Percentiles rank a stretch among this genome's conserved stretches.
Evolutionary conservation across 2,113 vertebrate genomes (phyloP).

Genomic region (Grus americana): DNA sequence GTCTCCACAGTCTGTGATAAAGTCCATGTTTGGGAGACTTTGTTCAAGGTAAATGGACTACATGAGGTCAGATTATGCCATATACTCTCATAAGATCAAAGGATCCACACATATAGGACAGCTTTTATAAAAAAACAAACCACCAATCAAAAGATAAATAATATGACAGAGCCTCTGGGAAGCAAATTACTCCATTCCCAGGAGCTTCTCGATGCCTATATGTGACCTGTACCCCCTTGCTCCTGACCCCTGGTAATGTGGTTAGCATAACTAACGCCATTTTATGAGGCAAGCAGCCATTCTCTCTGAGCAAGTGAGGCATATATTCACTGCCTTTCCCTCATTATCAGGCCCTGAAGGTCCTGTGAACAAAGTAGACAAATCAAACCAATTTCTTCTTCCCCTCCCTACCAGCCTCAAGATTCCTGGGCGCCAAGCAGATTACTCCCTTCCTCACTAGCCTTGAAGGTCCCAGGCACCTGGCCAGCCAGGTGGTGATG

Average conservation of each 20-base stretch:
- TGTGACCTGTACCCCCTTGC: neutral
- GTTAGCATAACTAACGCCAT: neutral
- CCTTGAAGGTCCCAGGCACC: neutral
- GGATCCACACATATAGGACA: neutral
- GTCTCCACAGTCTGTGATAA: neutral
- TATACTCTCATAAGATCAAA: neutral
- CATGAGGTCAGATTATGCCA: neutral
- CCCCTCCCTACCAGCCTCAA: neutral
- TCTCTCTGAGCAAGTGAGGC: neutral
- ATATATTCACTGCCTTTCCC: neutral
- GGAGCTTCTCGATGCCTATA: neutral
- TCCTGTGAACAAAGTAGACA: neutral
- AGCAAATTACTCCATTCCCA: neutral
- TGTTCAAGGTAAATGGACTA: neutral
- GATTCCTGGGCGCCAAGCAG: neutral
- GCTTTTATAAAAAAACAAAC: neutral
- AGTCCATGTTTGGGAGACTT: neutral
- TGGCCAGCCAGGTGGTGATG: fast-evolving
- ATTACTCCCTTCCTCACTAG: fast-evolving
- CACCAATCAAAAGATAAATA: neutral
- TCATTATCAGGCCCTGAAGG: neutral
- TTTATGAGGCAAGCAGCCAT: neutral
- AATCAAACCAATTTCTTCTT: neutral
- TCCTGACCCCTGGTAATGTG: fast-evolving
- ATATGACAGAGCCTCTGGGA: neutral